phyloP scores from a whole-genome alignment of 2,797 vertebrate species.

The Rachycentron canadum region DNA sequence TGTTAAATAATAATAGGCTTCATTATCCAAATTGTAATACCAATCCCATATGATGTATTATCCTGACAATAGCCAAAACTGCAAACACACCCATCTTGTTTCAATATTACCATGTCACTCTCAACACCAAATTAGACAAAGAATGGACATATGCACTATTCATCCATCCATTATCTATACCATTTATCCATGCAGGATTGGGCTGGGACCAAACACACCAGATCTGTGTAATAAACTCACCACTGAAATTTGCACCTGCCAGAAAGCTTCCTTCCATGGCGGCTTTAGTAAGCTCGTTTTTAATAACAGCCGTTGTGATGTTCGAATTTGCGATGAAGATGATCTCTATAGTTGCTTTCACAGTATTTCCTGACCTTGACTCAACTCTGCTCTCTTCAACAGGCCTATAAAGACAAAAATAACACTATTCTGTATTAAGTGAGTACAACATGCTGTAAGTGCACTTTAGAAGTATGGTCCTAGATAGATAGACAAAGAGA shows the following conservation, averaged over 20 bases:
- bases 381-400: fast-evolving
- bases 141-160: too few species aligned
- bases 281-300: fast-evolving
- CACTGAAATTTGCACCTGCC: fast-evolving
- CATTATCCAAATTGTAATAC: background rate
- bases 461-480: background rate
- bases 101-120: background rate
- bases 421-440: background rate
- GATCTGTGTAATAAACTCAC: constrained; percentile 34
- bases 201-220: too few species aligned
- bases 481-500: background rate
- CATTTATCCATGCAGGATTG: too few species aligned
- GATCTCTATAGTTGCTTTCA: constrained; percentile 64
- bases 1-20: background rate
- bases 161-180: too few species aligned
- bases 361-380: too few species aligned
- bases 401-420: constrained; percentile 14
- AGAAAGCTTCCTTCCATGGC: too few species aligned
- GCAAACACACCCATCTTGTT: background rate
- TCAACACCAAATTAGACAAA: background rate
- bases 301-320: fast-evolving
- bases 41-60: background rate
- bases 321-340: background rate
- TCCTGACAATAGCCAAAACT: background rate
- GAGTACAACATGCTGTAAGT: background rate